Conservation (phyloP, 2,888 invertebrate genomes). For the Cheilosia vernalis region DNA sequence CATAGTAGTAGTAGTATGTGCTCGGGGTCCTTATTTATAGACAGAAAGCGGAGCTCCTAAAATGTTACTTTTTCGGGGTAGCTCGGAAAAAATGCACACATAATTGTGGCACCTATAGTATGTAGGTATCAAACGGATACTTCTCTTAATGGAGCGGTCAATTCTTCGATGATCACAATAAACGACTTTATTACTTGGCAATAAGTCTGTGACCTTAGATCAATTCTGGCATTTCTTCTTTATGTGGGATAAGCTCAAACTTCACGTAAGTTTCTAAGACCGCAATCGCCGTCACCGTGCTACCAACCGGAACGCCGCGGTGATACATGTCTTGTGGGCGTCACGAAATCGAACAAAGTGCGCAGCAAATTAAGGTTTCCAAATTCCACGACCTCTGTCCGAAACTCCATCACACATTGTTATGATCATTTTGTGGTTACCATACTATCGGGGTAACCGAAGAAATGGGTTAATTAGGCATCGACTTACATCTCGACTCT, state of each 20-base stretch:
- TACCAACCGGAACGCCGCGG: background rate
- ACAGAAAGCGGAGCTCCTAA: too few relatives aligned
- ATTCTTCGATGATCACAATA: too few relatives aligned
- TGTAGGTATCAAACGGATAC: too few relatives aligned
- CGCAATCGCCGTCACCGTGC: conserved; percentile 10
- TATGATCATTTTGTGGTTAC: conserved; percentile 65
- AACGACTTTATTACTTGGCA: too few relatives aligned
- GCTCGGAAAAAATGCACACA: too few relatives aligned
- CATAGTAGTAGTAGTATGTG: too few relatives aligned
- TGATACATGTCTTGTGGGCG: conserved; percentile 70
- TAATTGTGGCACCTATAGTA: too few relatives aligned
- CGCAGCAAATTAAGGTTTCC: conserved; percentile 68
- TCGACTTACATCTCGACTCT: conserved; percentile 62
- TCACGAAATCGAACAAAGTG: conserved; percentile 65
- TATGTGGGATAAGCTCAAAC: conserved; percentile 5
- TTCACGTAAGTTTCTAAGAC: background rate
- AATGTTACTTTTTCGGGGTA: too few relatives aligned
- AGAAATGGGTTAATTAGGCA: conserved; percentile 74
- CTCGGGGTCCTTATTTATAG: too few relatives aligned
- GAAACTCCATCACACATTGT: conserved; percentile 39
- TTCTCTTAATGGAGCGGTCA: too few relatives aligned
- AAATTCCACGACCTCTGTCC: conserved; percentile 48
- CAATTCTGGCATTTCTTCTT: too few relatives aligned
- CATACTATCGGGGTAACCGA: conserved; percentile 41
- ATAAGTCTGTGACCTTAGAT: too few relatives aligned